These are phyloP conservation scores for Avahi laniger DNA, from an alignment of 2,797 vertebrate species.

Conservation along the genomic window DNA sequence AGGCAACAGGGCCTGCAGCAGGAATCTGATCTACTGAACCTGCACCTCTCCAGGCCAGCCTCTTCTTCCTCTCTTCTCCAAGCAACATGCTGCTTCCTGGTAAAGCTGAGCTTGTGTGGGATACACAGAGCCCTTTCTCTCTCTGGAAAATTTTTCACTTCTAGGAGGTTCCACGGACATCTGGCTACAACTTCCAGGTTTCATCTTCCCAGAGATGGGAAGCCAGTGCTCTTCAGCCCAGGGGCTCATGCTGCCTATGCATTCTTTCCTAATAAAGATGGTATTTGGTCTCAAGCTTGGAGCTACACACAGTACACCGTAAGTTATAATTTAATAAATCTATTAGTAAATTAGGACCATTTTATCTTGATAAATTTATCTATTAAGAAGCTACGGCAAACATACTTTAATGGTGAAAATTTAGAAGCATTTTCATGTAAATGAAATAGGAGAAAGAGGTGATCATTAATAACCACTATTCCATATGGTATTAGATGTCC, in stretches of 20 bases:
- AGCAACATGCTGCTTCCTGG: background rate
- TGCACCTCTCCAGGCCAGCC: background rate
- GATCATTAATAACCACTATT: background rate
- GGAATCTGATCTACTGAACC: background rate
- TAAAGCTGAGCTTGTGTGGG: background rate
- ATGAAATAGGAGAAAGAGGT: constrained; percentile 16
- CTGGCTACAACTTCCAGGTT: background rate
- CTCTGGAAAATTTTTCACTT: background rate
- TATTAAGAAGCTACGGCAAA: background rate
- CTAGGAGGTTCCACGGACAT: background rate
- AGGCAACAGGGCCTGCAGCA: background rate
- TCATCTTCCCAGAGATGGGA: background rate
- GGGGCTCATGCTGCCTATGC: background rate
- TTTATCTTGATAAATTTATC: background rate
- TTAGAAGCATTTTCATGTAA: constrained; percentile 31
- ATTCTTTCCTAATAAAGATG: background rate
- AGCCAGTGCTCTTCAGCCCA: background rate
- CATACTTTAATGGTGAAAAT: background rate
- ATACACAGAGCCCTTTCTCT: background rate
- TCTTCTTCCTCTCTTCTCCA: background rate
- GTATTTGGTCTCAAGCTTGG: background rate
- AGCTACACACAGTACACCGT: background rate
- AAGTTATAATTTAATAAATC: background rate
- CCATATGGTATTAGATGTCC: background rate
- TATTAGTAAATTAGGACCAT: constrained; percentile 3